phyloP scores from a whole-genome alignment of 2,888 invertebrate genomes.

The Synergus umbraculus region DNA sequence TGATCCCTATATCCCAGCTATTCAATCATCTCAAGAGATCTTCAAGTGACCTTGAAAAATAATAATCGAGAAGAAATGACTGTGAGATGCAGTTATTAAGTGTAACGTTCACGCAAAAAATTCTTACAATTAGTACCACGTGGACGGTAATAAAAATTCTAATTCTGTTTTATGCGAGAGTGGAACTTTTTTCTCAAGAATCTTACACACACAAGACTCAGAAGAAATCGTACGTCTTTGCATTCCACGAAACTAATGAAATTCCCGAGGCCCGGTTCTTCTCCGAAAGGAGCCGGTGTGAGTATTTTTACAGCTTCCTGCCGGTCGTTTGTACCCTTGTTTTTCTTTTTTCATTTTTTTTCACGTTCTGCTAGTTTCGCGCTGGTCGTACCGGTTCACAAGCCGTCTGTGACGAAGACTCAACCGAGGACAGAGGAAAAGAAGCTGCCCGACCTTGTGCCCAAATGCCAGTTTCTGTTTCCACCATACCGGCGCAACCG shows the following conservation, averaged over 20 bases:
- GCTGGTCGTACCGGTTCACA: conserved; percentile 52
- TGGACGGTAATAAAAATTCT: neutral
- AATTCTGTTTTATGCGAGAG: conserved; percentile 26
- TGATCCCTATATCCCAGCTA: neutral
- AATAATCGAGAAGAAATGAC: neutral
- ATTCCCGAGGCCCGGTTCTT: conserved; percentile 32
- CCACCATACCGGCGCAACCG: conserved; percentile 15
- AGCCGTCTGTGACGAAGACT: conserved; percentile 54
- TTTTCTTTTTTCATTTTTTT: neutral
- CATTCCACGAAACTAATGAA: conserved; percentile 36
- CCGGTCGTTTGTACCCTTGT: conserved; percentile 19
- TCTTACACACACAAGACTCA: conserved; percentile 6
- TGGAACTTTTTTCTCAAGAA: conserved; percentile 13
- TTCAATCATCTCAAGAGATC: neutral
- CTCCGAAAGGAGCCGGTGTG: conserved; percentile 35
- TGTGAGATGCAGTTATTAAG: neutral
- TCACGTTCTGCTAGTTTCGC: conserved; percentile 44
- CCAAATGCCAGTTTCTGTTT: conserved; percentile 64
- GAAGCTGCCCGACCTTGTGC: conserved; percentile 63
- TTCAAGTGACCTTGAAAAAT: conserved; percentile 17
- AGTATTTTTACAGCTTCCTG: conserved; percentile 59
- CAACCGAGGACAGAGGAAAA: conserved; percentile 46
- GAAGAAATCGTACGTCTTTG: conserved; percentile 30
- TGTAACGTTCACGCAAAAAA: neutral
- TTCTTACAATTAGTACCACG: conserved; percentile 2